Percentiles rank a stretch among this genome's conserved stretches.
These are phyloP conservation scores for Ceratosolen fusciceps DNA, from an alignment of 1,140 invertebrate genomes.

Conservation along the genomic window DNA sequence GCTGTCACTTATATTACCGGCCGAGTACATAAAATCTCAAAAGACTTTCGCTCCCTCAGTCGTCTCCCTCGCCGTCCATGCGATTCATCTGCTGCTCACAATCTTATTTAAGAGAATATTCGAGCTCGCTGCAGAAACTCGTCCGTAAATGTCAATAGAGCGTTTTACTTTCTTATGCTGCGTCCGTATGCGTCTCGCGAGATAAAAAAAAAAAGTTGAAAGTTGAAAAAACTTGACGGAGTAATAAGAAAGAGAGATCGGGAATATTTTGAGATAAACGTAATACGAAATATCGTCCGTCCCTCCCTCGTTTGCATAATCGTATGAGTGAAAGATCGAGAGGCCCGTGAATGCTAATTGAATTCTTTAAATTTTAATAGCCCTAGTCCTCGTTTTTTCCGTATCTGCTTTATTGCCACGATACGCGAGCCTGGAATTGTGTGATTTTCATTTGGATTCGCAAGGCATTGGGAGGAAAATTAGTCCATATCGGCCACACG, in stretches of 20 bases:
- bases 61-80: too few species aligned
- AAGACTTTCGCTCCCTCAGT: too few species aligned
- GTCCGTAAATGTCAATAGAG: conserved; percentile 17
- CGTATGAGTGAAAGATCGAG: too few species aligned
- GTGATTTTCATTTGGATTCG: conserved; percentile 17
- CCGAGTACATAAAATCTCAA: too few species aligned
- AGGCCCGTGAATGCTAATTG: conserved; percentile 44
- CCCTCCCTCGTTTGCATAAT: conserved; percentile 49
- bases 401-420: background rate
- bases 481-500: background rate
- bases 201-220: conserved; percentile 19
- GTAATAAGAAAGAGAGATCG: background rate
- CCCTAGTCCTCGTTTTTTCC: background rate
- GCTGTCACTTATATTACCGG: background rate
- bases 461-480: background rate
- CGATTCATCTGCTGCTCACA: too few species aligned
- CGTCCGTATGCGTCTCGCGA: background rate
- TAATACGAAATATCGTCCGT: conserved; percentile 35
- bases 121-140: background rate
- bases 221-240: conserved; percentile 14
- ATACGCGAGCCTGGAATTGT: conserved; percentile 15
- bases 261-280: conserved; percentile 23
- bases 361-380: conserved; percentile 49
- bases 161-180: background rate
- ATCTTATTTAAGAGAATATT: conserved; percentile 35